A percentile compares a stretch with the other conserved stretches of the same genome.
phyloP scores from a whole-genome alignment of 2,888 invertebrate genomes.

The Cordilura impudica region DNA sequence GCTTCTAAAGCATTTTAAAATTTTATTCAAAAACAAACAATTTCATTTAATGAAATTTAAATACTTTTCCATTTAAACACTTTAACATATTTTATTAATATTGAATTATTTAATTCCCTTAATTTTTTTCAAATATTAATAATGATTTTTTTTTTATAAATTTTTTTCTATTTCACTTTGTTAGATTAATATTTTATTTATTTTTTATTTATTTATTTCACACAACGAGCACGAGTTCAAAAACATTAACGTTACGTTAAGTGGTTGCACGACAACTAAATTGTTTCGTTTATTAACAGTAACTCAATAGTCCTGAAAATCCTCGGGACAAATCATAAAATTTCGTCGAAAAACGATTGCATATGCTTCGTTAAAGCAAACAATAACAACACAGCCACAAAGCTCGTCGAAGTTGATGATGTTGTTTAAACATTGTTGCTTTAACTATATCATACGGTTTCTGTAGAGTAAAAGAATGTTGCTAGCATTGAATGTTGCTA shows the following conservation, averaged over 20 bases:
- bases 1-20: not conserved
- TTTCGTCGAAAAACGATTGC: slow-evolving; percentile 65
- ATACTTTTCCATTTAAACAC: not conserved
- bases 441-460: too few species aligned
- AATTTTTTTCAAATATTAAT: not conserved
- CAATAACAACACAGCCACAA: slow-evolving; percentile 7
- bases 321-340: slow-evolving; percentile 67
- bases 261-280: slow-evolving; percentile 78
- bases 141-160: not conserved
- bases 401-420: slow-evolving; percentile 43
- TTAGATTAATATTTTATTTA: not conserved
- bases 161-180: slow-evolving; percentile 31
- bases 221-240: slow-evolving; percentile 50
- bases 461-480: not conserved
- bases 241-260: slow-evolving; percentile 76
- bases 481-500: too few species aligned
- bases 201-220: slow-evolving; percentile 8
- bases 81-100: not conserved
- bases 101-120: not conserved
- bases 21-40: not conserved
- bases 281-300: slow-evolving; percentile 65
- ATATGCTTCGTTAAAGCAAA: slow-evolving; percentile 24
- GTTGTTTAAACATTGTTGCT: not conserved
- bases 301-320: slow-evolving; percentile 60
- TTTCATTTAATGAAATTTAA: not conserved